phyloP scores from a whole-genome alignment of 2,888 invertebrate species.

The Capitulum mitella region DNA sequence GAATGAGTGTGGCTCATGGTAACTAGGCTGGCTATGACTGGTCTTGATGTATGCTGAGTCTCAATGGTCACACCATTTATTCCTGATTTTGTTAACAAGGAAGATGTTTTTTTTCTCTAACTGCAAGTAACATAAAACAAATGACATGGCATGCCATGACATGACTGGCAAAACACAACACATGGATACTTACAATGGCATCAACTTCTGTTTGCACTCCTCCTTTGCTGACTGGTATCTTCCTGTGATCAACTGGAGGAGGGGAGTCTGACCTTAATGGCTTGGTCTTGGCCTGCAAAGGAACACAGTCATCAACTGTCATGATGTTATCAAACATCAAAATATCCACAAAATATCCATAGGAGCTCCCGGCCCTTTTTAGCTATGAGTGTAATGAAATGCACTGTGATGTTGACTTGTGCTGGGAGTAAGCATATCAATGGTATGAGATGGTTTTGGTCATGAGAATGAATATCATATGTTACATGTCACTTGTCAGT shows the following conservation, averaged over 20 bases:
- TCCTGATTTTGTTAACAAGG: too few species aligned
- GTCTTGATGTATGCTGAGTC: neutral
- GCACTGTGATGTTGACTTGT: neutral
- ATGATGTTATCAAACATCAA: neutral
- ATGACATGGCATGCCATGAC: too few species aligned
- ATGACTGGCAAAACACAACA: too few species aligned
- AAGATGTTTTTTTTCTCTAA: neutral
- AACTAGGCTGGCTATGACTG: accelerated
- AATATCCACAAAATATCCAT: neutral
- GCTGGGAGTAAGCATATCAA: neutral
- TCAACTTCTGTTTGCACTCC: neutral
- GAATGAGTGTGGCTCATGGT: neutral
- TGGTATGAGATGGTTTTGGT: neutral
- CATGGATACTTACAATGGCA: neutral
- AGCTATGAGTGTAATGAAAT: neutral
- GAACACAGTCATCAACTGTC: neutral
- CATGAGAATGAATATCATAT: neutral
- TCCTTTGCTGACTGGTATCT: neutral
- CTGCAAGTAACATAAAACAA: too few species aligned
- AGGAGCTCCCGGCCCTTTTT: too few species aligned
- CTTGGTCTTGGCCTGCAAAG: neutral
- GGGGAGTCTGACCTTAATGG: neutral
- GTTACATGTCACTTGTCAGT: neutral
- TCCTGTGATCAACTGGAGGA: neutral
- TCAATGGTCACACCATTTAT: neutral